A percentile compares a stretch with the other conserved stretches of the same genome.
phyloP scores from a whole-genome alignment of 2,113 vertebrate genomes.

The Mus spicilegus region DNA sequence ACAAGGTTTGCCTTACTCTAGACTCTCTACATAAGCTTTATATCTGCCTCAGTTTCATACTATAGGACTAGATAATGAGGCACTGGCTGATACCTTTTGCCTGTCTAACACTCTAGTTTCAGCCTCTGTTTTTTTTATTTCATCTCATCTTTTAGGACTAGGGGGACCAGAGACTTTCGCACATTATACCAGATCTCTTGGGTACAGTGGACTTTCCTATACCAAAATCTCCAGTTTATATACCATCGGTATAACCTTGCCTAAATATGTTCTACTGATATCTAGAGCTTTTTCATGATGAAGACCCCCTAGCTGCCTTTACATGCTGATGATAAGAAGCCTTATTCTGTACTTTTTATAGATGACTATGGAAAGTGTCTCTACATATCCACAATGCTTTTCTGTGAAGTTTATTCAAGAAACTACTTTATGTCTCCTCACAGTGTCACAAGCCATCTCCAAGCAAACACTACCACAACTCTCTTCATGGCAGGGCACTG shows the following conservation, averaged over 20 bases:
- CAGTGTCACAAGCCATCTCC: neutral
- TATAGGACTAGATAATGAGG: neutral
- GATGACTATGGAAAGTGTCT: neutral
- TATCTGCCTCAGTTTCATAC: neutral
- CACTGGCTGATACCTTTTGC: neutral
- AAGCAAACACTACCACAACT: neutral
- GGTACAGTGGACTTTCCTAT: neutral
- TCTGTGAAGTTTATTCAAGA: neutral
- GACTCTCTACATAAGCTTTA: neutral
- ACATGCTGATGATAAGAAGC: neutral
- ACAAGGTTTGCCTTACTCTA: neutral
- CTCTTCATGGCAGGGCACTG: neutral
- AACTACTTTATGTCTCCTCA: neutral
- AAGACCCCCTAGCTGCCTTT: neutral
- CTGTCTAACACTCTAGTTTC: neutral
- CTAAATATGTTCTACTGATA: neutral
- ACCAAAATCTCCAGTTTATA: neutral
- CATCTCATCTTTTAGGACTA: neutral
- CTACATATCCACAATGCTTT: neutral
- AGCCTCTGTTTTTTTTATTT: neutral
- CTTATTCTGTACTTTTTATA: too few relatives aligned
- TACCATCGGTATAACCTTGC: neutral
- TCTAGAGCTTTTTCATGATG: neutral
- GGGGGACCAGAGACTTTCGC: neutral
- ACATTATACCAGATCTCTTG: neutral